Percentiles rank a stretch among this genome's conserved stretches.
Conservation (phyloP, 2,888 invertebrate genomes). For the Oasisia sp. region DNA sequence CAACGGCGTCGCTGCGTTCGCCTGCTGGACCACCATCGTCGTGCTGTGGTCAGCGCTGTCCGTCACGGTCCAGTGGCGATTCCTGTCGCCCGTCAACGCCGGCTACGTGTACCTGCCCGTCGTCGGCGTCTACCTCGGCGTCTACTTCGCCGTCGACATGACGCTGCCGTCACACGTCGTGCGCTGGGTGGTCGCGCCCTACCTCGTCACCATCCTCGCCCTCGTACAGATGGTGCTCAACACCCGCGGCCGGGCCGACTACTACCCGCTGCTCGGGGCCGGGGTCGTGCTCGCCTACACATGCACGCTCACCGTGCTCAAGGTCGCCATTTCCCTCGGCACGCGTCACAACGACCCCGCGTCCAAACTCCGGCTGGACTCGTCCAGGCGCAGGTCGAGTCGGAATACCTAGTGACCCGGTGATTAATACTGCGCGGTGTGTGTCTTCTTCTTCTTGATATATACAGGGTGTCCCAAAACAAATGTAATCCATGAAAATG, state of each 20-base stretch:
- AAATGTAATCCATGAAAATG: too few species aligned
- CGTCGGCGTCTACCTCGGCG: background rate
- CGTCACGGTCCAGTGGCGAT: background rate
- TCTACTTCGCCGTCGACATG: constrained; percentile 3
- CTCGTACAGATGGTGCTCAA: background rate
- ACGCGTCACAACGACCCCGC: background rate
- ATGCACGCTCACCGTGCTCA: background rate
- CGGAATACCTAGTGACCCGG: background rate
- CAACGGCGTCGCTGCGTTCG: constrained; percentile 54
- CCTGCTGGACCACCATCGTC: constrained; percentile 54
- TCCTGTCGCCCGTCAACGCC: background rate
- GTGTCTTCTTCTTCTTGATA: too few species aligned
- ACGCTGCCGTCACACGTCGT: background rate
- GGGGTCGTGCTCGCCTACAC: background rate
- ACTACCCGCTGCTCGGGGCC: background rate
- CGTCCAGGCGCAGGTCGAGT: background rate
- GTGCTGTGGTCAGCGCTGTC: background rate
- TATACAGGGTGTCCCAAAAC: too few species aligned
- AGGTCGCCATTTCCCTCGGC: constrained; percentile 1
- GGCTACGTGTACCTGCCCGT: background rate
- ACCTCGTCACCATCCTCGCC: background rate
- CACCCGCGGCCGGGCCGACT: background rate
- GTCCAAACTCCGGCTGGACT: background rate
- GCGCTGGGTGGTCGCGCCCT: background rate
- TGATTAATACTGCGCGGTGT: background rate